Conservation (phyloP, 2,797 vertebrate species). For the Coregonus ussuriensis region DNA sequence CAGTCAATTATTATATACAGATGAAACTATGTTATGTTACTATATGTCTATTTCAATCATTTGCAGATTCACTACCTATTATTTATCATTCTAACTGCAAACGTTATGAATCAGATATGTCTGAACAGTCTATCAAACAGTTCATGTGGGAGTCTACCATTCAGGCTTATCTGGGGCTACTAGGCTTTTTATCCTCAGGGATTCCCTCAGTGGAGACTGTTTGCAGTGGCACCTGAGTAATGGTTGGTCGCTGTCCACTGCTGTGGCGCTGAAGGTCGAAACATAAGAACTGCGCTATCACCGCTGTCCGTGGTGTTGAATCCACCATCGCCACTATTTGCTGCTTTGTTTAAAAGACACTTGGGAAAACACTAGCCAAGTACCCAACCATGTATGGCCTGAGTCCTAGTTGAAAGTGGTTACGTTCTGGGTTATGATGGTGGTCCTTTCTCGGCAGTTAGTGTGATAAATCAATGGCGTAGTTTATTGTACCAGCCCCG, state of each 20-base stretch:
- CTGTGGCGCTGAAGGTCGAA: neutral
- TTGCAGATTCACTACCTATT: neutral
- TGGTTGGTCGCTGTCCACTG: neutral
- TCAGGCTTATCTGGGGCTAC: neutral
- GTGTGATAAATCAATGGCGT: slow-evolving; percentile 76
- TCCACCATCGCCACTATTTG: neutral
- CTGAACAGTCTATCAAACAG: neutral
- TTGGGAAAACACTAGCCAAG: neutral
- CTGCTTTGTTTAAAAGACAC: neutral
- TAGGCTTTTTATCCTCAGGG: neutral
- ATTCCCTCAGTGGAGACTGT: neutral
- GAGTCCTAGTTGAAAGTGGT: neutral
- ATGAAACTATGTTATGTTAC: neutral
- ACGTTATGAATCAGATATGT: neutral
- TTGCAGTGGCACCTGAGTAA: neutral
- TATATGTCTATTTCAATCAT: neutral
- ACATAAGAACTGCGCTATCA: neutral
- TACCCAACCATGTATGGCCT: neutral
- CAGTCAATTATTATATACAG: neutral
- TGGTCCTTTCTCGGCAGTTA: slow-evolving; percentile 36
- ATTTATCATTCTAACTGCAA: neutral
- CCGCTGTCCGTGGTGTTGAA: neutral
- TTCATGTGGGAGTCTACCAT: neutral
- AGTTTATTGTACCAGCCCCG: slow-evolving; percentile 71
- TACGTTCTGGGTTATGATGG: slow-evolving; percentile 28